These are phyloP conservation scores for Lateolabrax maculatus DNA, from an alignment of 2,797 vertebrate species.

Conservation along the genomic window DNA sequence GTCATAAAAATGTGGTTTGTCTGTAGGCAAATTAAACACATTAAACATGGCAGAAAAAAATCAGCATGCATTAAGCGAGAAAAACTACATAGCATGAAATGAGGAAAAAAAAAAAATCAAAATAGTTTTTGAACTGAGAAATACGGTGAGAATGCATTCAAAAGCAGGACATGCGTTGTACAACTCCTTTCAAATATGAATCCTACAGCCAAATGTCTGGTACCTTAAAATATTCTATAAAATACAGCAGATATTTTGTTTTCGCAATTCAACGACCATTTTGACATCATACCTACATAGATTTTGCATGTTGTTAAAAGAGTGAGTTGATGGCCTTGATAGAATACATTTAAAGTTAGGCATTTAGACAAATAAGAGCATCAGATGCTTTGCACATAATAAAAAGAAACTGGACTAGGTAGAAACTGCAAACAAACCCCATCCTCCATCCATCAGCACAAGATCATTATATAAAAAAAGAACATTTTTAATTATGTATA, in stretches of 20 bases:
- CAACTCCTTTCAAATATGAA: slow-evolving; percentile 42
- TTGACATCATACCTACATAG: slow-evolving; percentile 46
- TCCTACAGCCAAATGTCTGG: slow-evolving; percentile 40
- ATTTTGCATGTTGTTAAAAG: slow-evolving; percentile 39
- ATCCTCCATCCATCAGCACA: slow-evolving; percentile 34
- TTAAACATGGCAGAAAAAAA: slow-evolving; percentile 60
- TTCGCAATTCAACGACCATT: slow-evolving; percentile 48
- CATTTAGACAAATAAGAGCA: slow-evolving; percentile 67
- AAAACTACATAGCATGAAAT: slow-evolving; percentile 51
- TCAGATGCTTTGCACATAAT: slow-evolving; percentile 45
- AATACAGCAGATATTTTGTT: slow-evolving; percentile 73
- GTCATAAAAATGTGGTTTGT: slow-evolving; percentile 75
- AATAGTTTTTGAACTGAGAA: slow-evolving; percentile 53
- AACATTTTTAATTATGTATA: slow-evolving; percentile 52
- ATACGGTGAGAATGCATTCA: slow-evolving; percentile 53
- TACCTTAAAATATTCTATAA: slow-evolving; percentile 63
- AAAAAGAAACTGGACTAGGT: slow-evolving; percentile 35
- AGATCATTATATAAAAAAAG: slow-evolving; percentile 35
- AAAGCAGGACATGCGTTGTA: slow-evolving; percentile 60
- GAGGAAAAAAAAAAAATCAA: slow-evolving; percentile 32
- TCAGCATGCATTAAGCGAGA: slow-evolving; percentile 60
- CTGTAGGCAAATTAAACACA: slow-evolving; percentile 71
- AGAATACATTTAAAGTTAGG: slow-evolving; percentile 61
- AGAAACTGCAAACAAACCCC: slow-evolving; percentile 48
- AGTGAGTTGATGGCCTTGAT: slow-evolving; percentile 54